Conservation (phyloP, 1,140 invertebrate genomes). For the Orius insidiosus region DNA sequence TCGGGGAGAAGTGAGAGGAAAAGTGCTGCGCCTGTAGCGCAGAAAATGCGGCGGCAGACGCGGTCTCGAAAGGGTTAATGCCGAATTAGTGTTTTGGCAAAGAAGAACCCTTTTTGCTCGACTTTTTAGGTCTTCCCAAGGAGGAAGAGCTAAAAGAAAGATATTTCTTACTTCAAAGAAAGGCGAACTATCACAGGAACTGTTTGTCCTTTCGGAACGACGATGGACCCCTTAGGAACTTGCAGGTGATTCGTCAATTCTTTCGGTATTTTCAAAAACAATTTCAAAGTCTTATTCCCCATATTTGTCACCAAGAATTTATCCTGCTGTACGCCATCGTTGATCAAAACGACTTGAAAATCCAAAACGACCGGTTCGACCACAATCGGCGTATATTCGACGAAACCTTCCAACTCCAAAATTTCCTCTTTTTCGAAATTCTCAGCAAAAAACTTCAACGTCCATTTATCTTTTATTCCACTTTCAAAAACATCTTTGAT, state of each 20-base stretch:
- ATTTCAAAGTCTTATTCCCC: not conserved
- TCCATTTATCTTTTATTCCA: not conserved
- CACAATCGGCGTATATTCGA: not conserved
- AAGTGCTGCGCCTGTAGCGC: too few relatives aligned
- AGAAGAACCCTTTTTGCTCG: too few relatives aligned
- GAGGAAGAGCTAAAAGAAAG: too few relatives aligned
- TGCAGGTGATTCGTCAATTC: not conserved
- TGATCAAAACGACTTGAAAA: conserved; percentile 6
- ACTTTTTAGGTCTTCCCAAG: too few relatives aligned
- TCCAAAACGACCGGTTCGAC: conserved; percentile 6
- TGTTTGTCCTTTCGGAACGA: not conserved
- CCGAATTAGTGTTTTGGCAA: too few relatives aligned
- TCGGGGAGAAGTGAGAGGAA: too few relatives aligned
- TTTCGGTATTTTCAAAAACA: conserved; percentile 4
- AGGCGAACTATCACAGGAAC: conserved; percentile 5
- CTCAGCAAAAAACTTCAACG: not conserved
- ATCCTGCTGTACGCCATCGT: conserved; percentile 6
- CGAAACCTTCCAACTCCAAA: not conserved
- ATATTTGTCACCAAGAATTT: conserved; percentile 1
- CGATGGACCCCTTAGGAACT: not conserved
- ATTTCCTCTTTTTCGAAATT: not conserved
- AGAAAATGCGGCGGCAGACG: too few relatives aligned
- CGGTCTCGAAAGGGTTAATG: too few relatives aligned
- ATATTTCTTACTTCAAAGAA: conserved; percentile 4
- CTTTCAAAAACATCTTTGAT: not conserved